Conservation (phyloP, 2,888 invertebrate species). For the Malachius bipustulatus region DNA sequence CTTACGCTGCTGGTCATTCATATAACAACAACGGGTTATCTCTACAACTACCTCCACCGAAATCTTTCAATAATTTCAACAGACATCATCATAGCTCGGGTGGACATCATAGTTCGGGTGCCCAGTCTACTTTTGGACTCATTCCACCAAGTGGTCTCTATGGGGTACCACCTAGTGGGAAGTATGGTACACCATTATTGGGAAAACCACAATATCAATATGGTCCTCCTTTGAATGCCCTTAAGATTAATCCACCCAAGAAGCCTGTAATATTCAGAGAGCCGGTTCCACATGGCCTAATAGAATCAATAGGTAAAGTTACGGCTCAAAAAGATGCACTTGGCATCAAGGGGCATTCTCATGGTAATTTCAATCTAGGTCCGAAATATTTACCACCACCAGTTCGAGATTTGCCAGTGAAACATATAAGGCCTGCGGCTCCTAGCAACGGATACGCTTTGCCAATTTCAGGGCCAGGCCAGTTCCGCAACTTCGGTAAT, state of each 20-base stretch:
- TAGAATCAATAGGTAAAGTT: constrained; percentile 49
- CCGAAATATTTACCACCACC: constrained; percentile 54
- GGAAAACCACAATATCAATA: constrained; percentile 25
- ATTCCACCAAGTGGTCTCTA: constrained; percentile 49
- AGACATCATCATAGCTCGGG: constrained; percentile 13
- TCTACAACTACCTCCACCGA: too few relatives aligned
- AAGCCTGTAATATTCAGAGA: constrained; percentile 61
- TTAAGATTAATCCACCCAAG: constrained; percentile 40
- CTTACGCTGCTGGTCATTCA: constrained; percentile 31
- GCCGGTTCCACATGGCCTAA: constrained; percentile 58
- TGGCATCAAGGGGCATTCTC: constrained; percentile 35
- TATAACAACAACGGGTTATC: constrained; percentile 31
- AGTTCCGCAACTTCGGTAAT: constrained; percentile 37
- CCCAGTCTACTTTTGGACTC: constrained; percentile 35
- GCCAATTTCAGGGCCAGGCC: constrained; percentile 37
- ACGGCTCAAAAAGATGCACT: constrained; percentile 51
- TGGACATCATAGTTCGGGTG: constrained; percentile 15
- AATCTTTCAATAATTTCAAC: constrained; percentile 11
- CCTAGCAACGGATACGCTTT: constrained; percentile 44
- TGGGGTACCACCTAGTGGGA: constrained; percentile 46
- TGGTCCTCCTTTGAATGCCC: constrained; percentile 27
- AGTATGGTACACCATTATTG: constrained; percentile 35
- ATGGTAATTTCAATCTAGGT: constrained; percentile 19
- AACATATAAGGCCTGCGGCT: constrained; percentile 39
- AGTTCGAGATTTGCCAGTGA: constrained; percentile 38